Evolutionary conservation across 2,113 vertebrate species (phyloP), one percentile per base, ranked within the genome.

Genomic region (Cercocebus atys): DNA sequence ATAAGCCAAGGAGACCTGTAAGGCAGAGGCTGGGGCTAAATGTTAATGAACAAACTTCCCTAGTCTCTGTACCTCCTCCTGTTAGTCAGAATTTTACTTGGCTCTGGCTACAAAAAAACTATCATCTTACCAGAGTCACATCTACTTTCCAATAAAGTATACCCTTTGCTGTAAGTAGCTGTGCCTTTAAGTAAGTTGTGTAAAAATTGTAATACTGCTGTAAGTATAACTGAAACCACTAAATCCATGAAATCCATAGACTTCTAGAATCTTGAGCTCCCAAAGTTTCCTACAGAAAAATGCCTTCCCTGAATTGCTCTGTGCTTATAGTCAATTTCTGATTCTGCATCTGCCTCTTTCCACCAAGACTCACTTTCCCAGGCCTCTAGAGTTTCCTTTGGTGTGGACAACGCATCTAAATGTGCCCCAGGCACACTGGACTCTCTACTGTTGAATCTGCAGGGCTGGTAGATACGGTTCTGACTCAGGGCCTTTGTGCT

Each of bases 41-140:
- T 32, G 4, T 43, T 57, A 32, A 10, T 32, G 17, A 68, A 9
- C 14, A 81, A 38, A 23, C 18, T 57, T 91, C 23, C 32, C 16
- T 43, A 16, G 8, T 40, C 4, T 50, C 16, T 50, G 27, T 12
- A 6, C 5, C 4, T 27, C 3, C 0, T 10, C 45, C 8, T 22
- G 3, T 25, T 52, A 16, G n/a, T 70, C 23, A 70, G n/a, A 43
- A 8, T n/a, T 12, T 1, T 20, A 10, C 6, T 6, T 45, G 38
- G 57, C 23, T 72, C 38, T 81, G 52, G 23, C 25, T 8, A 73
- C 4, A 22, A 3, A 5, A 5, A 43, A 14, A 3, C 23, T 17
- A 2, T 72, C 2, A 13, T 32, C 22, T 43, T 35, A 57, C 6
- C 12, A 80, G 40, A 52, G 6, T 4, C 87, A 43, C 0, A 25